Percentiles rank a stretch among this genome's conserved stretches.
These are phyloP conservation scores for Hyla sarda DNA, from an alignment of 2,113 vertebrate species.

Conservation along the genomic window DNA sequence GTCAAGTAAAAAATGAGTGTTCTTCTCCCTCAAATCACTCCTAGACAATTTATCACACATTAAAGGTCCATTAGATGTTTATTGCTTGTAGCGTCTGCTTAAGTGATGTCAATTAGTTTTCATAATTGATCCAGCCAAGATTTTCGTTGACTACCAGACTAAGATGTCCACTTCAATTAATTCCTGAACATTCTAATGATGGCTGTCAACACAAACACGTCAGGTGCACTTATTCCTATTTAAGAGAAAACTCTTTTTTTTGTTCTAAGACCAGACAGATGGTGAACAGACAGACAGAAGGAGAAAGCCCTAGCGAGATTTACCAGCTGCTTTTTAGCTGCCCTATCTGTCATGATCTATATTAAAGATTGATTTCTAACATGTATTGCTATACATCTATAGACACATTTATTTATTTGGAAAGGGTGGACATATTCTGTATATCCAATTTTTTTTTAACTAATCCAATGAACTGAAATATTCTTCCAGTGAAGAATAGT, in stretches of 20 bases:
- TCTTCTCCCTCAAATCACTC: conserved; percentile 22
- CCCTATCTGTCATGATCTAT: neutral
- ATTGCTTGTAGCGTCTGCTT: conserved; percentile 45
- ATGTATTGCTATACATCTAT: neutral
- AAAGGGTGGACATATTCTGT: neutral
- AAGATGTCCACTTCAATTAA: conserved; percentile 54
- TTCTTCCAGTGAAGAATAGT: too few species aligned
- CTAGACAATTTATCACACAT: conserved; percentile 35
- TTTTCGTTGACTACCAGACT: conserved; percentile 42
- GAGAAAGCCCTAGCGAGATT: neutral
- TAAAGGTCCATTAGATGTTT: conserved; percentile 52
- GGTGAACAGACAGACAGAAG: neutral
- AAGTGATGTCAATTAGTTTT: conserved; percentile 49
- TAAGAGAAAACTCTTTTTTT: neutral
- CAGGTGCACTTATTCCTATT: neutral
- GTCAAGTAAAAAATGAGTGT: conserved; percentile 8
- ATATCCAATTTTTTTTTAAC: too few species aligned
- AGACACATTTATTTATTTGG: neutral
- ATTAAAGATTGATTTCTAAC: neutral
- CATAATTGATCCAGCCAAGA: conserved; percentile 52
- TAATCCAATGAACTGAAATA: neutral
- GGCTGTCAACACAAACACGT: conserved; percentile 49
- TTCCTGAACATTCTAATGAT: conserved; percentile 48
- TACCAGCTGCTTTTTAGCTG: neutral
- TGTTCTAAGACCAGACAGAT: neutral